Percentiles rank a stretch among this genome's conserved stretches.
Evolutionary conservation across 37 sponge, comb jelly and placozoan species (phyloP).

Genomic region (Hormiphora californensis): DNA sequence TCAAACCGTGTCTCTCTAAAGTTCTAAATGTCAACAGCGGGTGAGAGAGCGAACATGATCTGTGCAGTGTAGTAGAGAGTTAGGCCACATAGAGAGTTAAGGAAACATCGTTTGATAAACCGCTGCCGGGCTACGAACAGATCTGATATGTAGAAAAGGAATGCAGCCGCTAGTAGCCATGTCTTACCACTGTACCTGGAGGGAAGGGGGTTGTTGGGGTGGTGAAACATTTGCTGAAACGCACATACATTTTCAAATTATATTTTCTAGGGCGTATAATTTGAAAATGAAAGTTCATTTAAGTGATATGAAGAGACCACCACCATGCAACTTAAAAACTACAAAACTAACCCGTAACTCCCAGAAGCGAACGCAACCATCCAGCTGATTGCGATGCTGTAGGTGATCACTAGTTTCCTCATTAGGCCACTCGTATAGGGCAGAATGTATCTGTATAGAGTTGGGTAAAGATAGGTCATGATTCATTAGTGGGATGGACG

Average conservation of each 20-base stretch:
- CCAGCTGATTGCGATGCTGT: slow-evolving; percentile 34
- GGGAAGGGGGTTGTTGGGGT: neutral
- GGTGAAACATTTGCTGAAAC: no score
- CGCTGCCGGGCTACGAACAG: slow-evolving; percentile 53
- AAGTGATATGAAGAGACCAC: no score
- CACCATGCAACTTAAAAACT: neutral
- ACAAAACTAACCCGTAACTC: slow-evolving; percentile 13
- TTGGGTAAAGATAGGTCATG: no score
- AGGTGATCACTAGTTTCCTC: slow-evolving; percentile 49
- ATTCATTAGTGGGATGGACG: no score
- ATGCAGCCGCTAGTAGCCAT: slow-evolving; percentile 36
- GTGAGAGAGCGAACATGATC: slow-evolving; percentile 31
- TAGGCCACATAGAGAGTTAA: slow-evolving; percentile 40
- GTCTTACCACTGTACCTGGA: slow-evolving; percentile 43
- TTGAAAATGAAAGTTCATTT: no score
- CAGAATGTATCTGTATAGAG: slow-evolving; percentile 29
- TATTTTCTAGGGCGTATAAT: no score
- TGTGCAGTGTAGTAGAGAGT: slow-evolving; percentile 48
- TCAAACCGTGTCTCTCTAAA: no score
- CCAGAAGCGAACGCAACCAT: slow-evolving; percentile 49
- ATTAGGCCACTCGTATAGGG: slow-evolving; percentile 34
- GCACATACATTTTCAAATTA: no score
- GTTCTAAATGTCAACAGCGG: slow-evolving; percentile 7
- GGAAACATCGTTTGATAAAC: slow-evolving; percentile 40
- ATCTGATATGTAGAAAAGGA: slow-evolving; percentile 46